Base-by-base conservation (phyloP, 2,888 invertebrate genomes). In the Lydus trimaculatus region DNA sequence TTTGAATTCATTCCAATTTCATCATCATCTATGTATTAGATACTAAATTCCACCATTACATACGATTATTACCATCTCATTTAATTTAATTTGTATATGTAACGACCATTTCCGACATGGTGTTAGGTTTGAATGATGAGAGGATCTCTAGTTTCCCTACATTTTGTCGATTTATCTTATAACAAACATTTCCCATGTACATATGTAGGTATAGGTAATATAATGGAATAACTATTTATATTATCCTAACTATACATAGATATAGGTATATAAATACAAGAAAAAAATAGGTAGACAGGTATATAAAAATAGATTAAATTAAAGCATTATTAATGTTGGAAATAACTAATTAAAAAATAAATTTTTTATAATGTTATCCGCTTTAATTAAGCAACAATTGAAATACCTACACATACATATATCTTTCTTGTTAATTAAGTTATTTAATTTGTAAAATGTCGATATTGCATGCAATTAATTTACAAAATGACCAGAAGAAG, bases 401-500 rank as follows among this genome's bases (percentile, higher is more conserved):
- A 70, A 71, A 69, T 63, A 64, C 6, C 11, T 15, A 15, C 36
- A 36, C 36, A 36, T 4, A 67, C 64, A n/a, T 23, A 65, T 65
- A 64, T 66, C 68, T 73, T 71, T 66, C 63, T n/a, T n/a, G n/a
- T n/a, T 69, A 73, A 73, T 73, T 66, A 73, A 73, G 71, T 66
- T 68, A 73, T 73, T 72, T 70, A 70, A 65, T 63, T 68, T 61
- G 64, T 69, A 71, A 33, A 13, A 71, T 68, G 64, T 66, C 69
- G 64, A 33, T 63, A 73, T 63, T n/a, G 69, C 67, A 68, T 73
- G 70, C 39, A 70, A 65, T 62, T 70, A 66, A 61, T 48, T 48
- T 20, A 20, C 0, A 48, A n/a, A n/a, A 17, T 48, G 48, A 48
- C 8, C 20, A 9, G 17, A 5, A 48, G 20, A 17, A 3, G 39